Evolutionary conservation across 1,140 invertebrate species (phyloP), one percentile per base, ranked within the genome.

Genomic region (Asobara japonica): DNA sequence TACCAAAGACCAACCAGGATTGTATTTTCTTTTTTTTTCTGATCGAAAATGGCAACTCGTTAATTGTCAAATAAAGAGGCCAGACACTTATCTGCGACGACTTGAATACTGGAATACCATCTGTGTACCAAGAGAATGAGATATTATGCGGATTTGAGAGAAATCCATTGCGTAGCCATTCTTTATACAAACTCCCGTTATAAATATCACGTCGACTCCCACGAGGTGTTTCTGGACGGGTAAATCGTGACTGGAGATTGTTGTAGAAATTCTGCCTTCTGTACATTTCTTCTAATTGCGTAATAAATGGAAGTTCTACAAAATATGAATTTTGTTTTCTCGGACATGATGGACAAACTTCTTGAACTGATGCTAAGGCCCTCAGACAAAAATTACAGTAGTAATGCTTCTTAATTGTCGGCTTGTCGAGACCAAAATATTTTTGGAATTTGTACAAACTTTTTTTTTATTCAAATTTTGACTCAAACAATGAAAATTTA

Each of bases 1-100:
- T 5, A 65, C 62, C 29, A 65, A 29, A 65, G 29, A 29, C 20
- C 62, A 27, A 18, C 20, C 13, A 45, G 18, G 11, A 45, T 8
- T 6, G n/a, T 8, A n/a, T 45, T 66, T 25, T 60, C 41, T 48
- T 69, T 60, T 16, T 48, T 71, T 0, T 25, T 33, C 11, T 71
- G 41, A 45, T 3, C 0, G 18, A 22, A 22, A 41, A 77, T 0
- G 73, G 68, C 7, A 77, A 61, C 60, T 77, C 76, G 22, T 75
- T 82, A 2, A 83, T 71, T 7, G 48, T 62, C 4, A 79, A 33
- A 61, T 82, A 74, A 38, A 82, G 71, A 38, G 80, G 82, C 80
- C 82, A 83, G 22, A 82, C 65, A 48, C 31, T 69, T 68, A 38
- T 51, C 56, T 74, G 72, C n/a, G 78, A 80, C 1, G 78, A 79